Evolutionary conservation across 2,888 invertebrate species (phyloP).

Genomic region (Brachypalpus laphriformis): DNA sequence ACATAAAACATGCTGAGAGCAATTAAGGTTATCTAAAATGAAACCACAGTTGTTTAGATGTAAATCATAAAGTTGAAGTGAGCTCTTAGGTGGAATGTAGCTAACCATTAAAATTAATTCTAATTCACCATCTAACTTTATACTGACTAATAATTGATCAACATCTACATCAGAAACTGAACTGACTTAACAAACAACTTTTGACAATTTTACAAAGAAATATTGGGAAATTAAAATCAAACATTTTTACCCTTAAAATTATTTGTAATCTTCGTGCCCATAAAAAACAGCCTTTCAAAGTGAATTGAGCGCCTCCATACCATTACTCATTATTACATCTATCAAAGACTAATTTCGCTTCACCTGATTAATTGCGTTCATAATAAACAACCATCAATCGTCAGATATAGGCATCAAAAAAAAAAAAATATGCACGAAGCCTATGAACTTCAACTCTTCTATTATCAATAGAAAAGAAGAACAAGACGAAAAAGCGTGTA

Average conservation of each 20-base stretch:
- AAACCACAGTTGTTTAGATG: too few relatives aligned
- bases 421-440: conserved; percentile 21
- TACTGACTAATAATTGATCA: too few relatives aligned
- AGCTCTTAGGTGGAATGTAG: too few relatives aligned
- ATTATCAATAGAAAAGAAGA: conserved; percentile 44
- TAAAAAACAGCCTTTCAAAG: conserved; percentile 16
- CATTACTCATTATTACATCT: conserved; percentile 31
- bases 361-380: conserved; percentile 73
- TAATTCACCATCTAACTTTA: too few relatives aligned
- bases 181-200: too few relatives aligned
- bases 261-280: conserved; percentile 39
- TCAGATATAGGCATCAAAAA: conserved; percentile 62
- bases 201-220: too few relatives aligned
- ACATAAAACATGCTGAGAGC: too few relatives aligned
- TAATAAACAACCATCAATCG: conserved; percentile 73
- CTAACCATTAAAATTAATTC: too few relatives aligned
- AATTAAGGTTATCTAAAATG: too few relatives aligned
- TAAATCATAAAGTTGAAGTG: too few relatives aligned
- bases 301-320: background rate
- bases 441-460: conserved; percentile 66
- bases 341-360: conserved; percentile 64
- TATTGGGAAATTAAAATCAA: too few relatives aligned
- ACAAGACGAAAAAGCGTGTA: conserved; percentile 10
- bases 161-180: too few relatives aligned
- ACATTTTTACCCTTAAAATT: conserved; percentile 11